phyloP scores from a whole-genome alignment of 2,113 vertebrate genomes.

The Paratilapia polleni region DNA sequence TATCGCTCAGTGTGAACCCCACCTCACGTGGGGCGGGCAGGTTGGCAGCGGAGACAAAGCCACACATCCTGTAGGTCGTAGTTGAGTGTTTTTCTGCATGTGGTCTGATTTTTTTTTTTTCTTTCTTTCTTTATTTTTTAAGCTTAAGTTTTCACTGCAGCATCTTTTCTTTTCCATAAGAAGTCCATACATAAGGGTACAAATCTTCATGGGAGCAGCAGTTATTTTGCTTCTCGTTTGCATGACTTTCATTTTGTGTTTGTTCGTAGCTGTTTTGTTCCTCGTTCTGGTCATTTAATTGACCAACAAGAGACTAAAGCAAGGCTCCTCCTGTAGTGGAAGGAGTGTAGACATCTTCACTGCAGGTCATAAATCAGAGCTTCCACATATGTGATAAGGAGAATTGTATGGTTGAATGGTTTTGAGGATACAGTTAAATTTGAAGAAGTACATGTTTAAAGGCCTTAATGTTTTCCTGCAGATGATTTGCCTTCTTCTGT shows the following conservation, averaged over 20 bases:
- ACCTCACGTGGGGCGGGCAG: background rate
- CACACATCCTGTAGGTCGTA: background rate
- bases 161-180: background rate
- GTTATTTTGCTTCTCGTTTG: background rate
- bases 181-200: background rate
- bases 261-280: background rate
- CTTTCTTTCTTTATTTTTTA: too few relatives aligned
- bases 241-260: too few relatives aligned
- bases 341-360: background rate
- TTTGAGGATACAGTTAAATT: background rate
- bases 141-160: background rate
- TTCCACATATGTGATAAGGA: background rate
- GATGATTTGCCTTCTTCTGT: background rate
- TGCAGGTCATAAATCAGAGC: background rate
- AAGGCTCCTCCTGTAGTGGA: background rate
- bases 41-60: background rate
- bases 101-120: background rate
- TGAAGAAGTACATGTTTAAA: too few relatives aligned
- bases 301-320: background rate
- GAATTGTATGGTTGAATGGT: background rate
- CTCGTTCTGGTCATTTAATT: background rate
- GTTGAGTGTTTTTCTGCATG: background rate
- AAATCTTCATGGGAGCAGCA: background rate
- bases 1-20: slow-evolving; percentile 22
- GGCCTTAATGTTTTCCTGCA: background rate